These are phyloP conservation scores for Cariama cristata DNA, from an alignment of 2,113 vertebrate genomes.

Conservation along the genomic window DNA sequence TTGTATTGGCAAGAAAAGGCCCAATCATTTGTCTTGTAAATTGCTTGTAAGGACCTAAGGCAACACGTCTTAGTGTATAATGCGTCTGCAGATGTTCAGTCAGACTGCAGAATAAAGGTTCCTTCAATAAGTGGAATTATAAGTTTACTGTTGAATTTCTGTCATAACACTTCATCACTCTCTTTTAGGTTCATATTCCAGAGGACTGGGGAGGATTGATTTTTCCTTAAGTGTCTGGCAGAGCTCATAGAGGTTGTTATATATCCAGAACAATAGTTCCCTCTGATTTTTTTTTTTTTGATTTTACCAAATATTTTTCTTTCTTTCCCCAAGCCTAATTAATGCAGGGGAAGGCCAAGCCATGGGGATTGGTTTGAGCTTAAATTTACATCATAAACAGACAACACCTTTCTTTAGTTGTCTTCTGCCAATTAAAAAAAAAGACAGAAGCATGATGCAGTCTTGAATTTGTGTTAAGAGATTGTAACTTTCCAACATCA, in stretches of 20 bases:
- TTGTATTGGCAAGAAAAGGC: neutral
- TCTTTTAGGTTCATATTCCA: neutral
- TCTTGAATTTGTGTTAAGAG: neutral
- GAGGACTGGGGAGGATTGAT: neutral
- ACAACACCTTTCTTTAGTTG: neutral
- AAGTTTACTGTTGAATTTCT: conserved; percentile 14
- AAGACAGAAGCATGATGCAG: neutral
- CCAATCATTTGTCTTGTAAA: neutral
- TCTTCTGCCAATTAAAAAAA: neutral
- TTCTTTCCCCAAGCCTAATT: neutral
- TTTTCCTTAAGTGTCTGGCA: neutral
- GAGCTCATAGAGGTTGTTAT: neutral
- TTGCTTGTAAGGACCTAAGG: neutral
- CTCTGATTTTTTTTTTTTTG: neutral
- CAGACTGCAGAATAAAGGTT: neutral
- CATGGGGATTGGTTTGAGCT: neutral
- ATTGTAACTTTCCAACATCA: neutral
- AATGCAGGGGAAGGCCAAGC: neutral
- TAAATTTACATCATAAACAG: neutral
- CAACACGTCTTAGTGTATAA: neutral
- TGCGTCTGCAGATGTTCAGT: neutral
- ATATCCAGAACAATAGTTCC: neutral
- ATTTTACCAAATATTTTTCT: neutral
- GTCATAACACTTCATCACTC: neutral
- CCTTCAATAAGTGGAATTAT: neutral